Conservation (phyloP, 2,797 vertebrate species). For the Molothrus aeneus region DNA sequence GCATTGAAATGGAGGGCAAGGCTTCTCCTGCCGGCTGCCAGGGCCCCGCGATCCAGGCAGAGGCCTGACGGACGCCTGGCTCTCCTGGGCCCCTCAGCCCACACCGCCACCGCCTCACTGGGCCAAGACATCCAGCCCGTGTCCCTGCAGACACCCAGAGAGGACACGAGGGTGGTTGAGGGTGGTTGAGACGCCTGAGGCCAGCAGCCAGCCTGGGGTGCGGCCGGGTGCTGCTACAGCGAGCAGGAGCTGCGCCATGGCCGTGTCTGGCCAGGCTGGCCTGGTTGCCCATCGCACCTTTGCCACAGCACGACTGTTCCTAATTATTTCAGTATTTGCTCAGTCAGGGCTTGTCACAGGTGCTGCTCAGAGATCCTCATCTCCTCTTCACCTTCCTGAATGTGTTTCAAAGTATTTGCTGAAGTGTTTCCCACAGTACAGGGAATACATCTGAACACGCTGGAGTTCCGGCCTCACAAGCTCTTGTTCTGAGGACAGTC, state of each 20-base stretch:
- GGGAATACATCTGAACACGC: neutral
- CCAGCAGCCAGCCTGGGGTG: neutral
- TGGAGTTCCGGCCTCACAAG: neutral
- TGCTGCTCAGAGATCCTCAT: neutral
- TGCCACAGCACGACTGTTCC: fast-evolving
- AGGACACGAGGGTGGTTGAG: neutral
- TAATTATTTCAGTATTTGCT: neutral
- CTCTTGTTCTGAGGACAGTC: neutral
- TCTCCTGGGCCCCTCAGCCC: neutral
- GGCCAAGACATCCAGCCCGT: fast-evolving
- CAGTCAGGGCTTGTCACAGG: fast-evolving
- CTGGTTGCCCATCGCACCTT: fast-evolving
- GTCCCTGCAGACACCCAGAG: neutral
- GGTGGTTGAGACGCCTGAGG: neutral
- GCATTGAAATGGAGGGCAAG: slow-evolving; percentile 49
- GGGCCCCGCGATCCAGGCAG: neutral
- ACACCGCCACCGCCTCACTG: fast-evolving
- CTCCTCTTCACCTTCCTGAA: fast-evolving
- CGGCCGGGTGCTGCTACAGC: neutral
- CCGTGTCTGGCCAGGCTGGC: neutral
- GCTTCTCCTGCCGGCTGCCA: neutral
- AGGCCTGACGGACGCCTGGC: neutral
- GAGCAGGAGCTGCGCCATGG: neutral
- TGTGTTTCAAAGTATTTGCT: neutral
- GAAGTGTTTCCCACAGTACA: neutral